phyloP scores from a whole-genome alignment of 2,797 vertebrate genomes.

The Poeciliopsis presidionis region DNA sequence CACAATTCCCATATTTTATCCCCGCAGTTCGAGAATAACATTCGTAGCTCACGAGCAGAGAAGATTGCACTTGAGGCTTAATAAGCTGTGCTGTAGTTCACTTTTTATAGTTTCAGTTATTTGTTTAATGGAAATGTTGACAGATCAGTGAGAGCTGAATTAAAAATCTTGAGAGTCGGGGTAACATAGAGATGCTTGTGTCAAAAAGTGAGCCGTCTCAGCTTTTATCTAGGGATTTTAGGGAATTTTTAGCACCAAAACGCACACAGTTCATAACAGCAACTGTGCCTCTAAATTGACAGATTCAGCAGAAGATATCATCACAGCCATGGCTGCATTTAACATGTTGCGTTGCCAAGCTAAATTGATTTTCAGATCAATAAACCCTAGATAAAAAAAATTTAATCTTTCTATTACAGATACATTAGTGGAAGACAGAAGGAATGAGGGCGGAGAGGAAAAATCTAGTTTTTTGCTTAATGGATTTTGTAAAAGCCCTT shows the following conservation, averaged over 20 bases:
- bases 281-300: constrained; percentile 2
- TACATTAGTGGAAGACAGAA: constrained; percentile 47
- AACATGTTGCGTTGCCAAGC: constrained; percentile 27
- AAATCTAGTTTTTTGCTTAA: constrained; percentile 50
- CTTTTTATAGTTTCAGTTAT: neutral
- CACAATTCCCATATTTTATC: neutral
- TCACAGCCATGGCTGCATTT: constrained; percentile 35
- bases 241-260: neutral
- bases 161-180: neutral
- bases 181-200: no score
- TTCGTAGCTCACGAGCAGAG: neutral
- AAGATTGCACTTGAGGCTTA: neutral
- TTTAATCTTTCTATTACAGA: constrained; percentile 54
- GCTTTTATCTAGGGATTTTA: neutral
- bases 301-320: constrained; percentile 8
- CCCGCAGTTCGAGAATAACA: neutral
- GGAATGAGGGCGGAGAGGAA: constrained; percentile 26
- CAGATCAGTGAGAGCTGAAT: neutral
- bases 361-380: constrained; percentile 43
- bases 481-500: constrained; percentile 66
- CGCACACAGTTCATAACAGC: constrained; percentile 15
- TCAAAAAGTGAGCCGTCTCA: neutral
- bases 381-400: constrained; percentile 40
- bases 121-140: constrained; percentile 1
- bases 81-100: neutral